Evolutionary conservation across 2,797 vertebrate genomes (phyloP), one percentile per base, ranked within the genome.

Genomic region (Diplodus puntazzo): DNA sequence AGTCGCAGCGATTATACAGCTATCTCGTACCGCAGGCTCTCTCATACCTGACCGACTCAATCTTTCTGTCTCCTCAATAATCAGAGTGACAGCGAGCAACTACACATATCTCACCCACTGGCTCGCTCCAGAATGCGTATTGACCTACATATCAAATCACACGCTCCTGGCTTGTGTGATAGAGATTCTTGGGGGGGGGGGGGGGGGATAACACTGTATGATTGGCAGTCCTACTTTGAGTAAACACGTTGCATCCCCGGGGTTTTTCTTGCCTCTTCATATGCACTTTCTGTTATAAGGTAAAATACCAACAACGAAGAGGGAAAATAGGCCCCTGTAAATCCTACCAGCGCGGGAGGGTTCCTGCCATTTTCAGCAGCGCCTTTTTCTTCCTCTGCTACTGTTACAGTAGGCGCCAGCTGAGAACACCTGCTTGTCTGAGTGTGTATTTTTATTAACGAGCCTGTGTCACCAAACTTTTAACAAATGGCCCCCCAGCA

Each of bases 391-490:
- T 52, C 8, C 68, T 63, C 25, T 27, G 65, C 80, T 87, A 90
- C 92, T 86, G 89, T 92, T 89, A 91, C 90, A 88, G 85, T 77
- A 73, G 80, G 55, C 79, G 64, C 80, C 89, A 84, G 82, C 77
- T 75, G 81, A 79, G 84, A 88, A 69, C 89, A 92, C 81, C 89
- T 90, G 88, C 70, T 72, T 85, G 89, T 81, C 88, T 88, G 43
- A 64, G 69, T 86, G 91, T 91, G 88, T 89, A 86, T 92, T 93
- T 94, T 92, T 89, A 92, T 94, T 95, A 94, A 94, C 81, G 88
- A 92, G 90, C 83, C 82, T 11, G 72, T 88, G 86, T 94, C 93
- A 88, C 91, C 86, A 95, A 95, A 95, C 95, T 95, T 96, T 95
- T 95, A 95, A 96, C 94, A 94, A 95, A 95, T 95, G 91, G 86